Evolutionary conservation across 2,113 vertebrate genomes (phyloP).

Genomic region (Sturnus vulgaris): DNA sequence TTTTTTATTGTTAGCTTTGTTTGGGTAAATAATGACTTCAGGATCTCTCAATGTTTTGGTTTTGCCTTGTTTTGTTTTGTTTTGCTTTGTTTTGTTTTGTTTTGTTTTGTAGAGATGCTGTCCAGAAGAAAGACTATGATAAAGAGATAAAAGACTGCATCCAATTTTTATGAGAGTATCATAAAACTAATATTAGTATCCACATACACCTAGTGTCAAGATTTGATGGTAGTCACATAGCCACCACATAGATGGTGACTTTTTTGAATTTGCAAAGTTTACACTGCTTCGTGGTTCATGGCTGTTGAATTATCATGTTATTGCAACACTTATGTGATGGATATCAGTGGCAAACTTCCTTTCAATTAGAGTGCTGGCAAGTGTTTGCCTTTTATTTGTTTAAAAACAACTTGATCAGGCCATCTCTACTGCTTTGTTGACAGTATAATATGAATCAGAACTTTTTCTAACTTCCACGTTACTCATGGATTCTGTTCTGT

Average conservation of each 20-base stretch:
- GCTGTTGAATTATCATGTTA: neutral
- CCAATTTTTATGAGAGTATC: neutral
- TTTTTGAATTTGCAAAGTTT: neutral
- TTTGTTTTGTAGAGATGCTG: neutral
- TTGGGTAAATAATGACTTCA: neutral
- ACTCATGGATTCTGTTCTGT: neutral
- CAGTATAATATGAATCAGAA: neutral
- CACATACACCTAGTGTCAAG: neutral
- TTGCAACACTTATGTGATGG: neutral
- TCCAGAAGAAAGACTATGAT: neutral
- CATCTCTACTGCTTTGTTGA: neutral
- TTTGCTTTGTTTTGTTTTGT: neutral
- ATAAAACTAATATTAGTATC: constrained; percentile 24
- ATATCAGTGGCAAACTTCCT: neutral
- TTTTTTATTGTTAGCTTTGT: neutral
- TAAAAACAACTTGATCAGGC: neutral
- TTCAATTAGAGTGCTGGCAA: neutral
- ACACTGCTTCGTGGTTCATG: neutral
- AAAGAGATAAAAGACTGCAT: neutral
- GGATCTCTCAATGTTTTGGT: neutral
- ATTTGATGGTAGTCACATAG: neutral
- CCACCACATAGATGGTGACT: neutral
- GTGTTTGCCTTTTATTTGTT: neutral
- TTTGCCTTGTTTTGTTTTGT: neutral
- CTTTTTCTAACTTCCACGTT: neutral